Evolutionary conservation across 2,113 vertebrate species (phyloP).

Genomic region (Gila orcuttii): DNA sequence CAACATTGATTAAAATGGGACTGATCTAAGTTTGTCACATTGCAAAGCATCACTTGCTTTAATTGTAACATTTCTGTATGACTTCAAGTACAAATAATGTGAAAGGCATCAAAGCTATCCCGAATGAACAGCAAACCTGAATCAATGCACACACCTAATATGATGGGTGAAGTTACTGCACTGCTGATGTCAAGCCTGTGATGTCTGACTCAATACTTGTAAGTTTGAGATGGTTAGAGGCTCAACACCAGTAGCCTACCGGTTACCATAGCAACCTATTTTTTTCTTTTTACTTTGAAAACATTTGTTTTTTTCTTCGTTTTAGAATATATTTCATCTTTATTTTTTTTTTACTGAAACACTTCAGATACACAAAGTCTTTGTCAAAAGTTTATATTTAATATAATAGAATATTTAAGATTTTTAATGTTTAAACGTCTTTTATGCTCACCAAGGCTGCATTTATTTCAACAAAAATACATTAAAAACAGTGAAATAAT

Average conservation of each 20-base stretch:
- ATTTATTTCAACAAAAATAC: too few relatives aligned
- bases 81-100: not conserved
- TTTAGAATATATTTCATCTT: too few relatives aligned
- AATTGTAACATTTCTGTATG: not conserved
- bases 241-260: not conserved
- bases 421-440: too few relatives aligned
- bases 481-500: too few relatives aligned
- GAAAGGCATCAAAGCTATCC: not conserved
- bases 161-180: not conserved
- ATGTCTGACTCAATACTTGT: slow-evolving; percentile 5
- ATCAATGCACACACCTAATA: not conserved
- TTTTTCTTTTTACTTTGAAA: too few relatives aligned
- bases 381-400: too few relatives aligned
- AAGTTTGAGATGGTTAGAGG: not conserved
- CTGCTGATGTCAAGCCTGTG: not conserved
- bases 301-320: too few relatives aligned
- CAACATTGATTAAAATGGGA: not conserved
- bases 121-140: not conserved
- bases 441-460: too few relatives aligned
- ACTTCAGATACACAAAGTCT: too few relatives aligned
- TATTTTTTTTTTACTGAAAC: too few relatives aligned
- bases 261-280: too few relatives aligned
- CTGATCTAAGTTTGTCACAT: not conserved
- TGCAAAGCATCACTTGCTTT: not conserved
- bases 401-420: too few relatives aligned